phyloP scores from a whole-genome alignment of 2,888 invertebrate species.

The Meteorus colon region DNA sequence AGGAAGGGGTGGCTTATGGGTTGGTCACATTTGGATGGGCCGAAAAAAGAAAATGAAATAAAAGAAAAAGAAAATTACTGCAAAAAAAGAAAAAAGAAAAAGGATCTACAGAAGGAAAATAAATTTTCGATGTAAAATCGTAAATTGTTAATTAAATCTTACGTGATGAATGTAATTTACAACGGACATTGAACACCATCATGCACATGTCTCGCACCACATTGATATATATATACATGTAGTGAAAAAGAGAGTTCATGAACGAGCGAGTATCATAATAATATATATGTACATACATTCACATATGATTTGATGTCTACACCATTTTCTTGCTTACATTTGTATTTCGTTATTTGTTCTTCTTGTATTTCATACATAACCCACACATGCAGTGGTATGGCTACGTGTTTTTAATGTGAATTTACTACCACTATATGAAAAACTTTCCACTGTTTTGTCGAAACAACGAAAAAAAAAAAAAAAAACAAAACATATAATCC shows the following conservation, averaged over 20 bases:
- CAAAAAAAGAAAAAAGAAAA: not conserved
- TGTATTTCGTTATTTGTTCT: constrained; percentile 15
- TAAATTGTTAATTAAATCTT: not conserved
- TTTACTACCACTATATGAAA: constrained; percentile 15
- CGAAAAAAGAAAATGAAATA: constrained; percentile 57
- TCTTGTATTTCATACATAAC: constrained; percentile 34
- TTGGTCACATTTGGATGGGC: constrained; percentile 55
- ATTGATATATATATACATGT: not conserved
- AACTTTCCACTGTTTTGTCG: constrained; percentile 1
- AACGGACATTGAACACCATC: not conserved
- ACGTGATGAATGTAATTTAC: not conserved
- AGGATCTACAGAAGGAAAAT: constrained; percentile 35
- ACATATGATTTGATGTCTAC: not conserved
- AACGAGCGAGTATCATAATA: not conserved
- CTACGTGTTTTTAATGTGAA: constrained; percentile 36
- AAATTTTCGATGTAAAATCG: not conserved
- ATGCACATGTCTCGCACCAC: not conserved
- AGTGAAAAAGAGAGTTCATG: not conserved
- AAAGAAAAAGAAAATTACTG: not conserved
- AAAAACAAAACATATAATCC: not conserved
- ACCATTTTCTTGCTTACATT: constrained; percentile 9
- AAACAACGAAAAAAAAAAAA: not conserved
- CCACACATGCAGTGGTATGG: not conserved
- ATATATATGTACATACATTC: not conserved
- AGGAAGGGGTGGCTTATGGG: constrained; percentile 37